Evolutionary conservation across 2,113 vertebrate genomes (phyloP), one percentile per base, ranked within the genome.

Genomic region (Leptodactylus fuscus): DNA sequence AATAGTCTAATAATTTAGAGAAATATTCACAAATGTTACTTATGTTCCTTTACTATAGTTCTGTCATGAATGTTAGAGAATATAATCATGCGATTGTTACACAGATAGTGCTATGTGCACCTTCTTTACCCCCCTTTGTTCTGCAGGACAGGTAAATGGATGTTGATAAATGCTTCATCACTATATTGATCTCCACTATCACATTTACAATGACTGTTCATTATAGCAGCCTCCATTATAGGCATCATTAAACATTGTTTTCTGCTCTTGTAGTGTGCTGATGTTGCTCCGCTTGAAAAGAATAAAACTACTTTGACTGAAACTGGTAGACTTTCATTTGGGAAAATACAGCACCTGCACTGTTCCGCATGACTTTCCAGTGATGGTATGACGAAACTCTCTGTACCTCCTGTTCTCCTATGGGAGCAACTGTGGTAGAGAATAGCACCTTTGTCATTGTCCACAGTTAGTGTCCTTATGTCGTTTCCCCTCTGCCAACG

Each of bases 261-360:
- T 86, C 84, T 86, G 67, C 84, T 86, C 76, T 86, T 73, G 49
- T 80, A 86, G 84, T 86, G 84, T 78, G 79, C 62, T 81, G 76
- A 53, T 60, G 76, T 69, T 73, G 49, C 76, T 73, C 44, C 48
- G 65, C 76, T 81, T 60, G 62, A 86, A 73, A 81, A 67, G 75
- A 85, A 55, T 80, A 79, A 80, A 53, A 70, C 83, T 71, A 1
- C 75, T 41, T 71, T 79, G 84, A 73, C 77, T 86, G 84, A 86
- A 60, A 81, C 77, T 80, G 77, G 38, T 81, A 86, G 76, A 73
- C 48, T 81, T 81, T 81, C 84, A 73, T 58, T 81, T 86, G 69
- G 84, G 84, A 48, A 81, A 81, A 70, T 58, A 86, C 76, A 29
- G 80, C 71, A 73, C 65, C 84, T 60, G 76, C 76, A 81, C n/a